A percentile compares a stretch with the other conserved stretches of the same genome.
phyloP scores from a whole-genome alignment of 2,888 invertebrate genomes.

The Exephanes ischioxanthus region DNA sequence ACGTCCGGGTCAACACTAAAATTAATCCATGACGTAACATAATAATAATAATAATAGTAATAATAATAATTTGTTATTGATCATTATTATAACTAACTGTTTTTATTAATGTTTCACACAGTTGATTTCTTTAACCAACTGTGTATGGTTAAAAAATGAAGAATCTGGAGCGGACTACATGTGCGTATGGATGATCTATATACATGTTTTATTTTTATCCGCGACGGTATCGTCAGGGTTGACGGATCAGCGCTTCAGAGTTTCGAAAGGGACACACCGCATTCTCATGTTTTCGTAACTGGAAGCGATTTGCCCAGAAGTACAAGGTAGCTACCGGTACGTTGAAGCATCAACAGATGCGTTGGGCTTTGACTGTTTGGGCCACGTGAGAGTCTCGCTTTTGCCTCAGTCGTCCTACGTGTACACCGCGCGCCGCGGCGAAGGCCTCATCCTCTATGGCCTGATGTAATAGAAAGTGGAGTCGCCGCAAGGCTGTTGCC shows the following conservation, averaged over 20 bases:
- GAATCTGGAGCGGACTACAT: not conserved
- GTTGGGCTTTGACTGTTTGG: slow-evolving; percentile 25
- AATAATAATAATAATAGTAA: not conserved
- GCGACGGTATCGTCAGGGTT: not conserved
- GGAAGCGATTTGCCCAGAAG: slow-evolving; percentile 37
- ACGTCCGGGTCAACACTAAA: too few relatives aligned
- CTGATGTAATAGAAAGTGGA: slow-evolving; percentile 81
- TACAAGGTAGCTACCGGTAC: not conserved
- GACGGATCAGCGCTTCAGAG: slow-evolving; percentile 33
- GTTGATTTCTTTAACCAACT: not conserved
- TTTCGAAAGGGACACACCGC: slow-evolving; percentile 59
- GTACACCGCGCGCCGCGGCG: slow-evolving; percentile 56
- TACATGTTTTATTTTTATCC: not conserved
- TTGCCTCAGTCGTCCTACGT: slow-evolving; percentile 11
- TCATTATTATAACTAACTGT: not conserved
- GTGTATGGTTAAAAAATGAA: not conserved
- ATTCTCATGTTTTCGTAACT: slow-evolving; percentile 62
- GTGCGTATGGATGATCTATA: not conserved
- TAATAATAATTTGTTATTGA: too few relatives aligned
- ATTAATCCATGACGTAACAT: too few relatives aligned
- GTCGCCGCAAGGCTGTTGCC: slow-evolving; percentile 77
- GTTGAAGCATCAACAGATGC: not conserved
- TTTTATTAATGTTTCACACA: not conserved
- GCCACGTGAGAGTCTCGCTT: not conserved
- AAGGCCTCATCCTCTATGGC: slow-evolving; percentile 73